Evolutionary conservation across 2,888 invertebrate genomes (phyloP).

Genomic region (Eumacrocentrus americanus): DNA sequence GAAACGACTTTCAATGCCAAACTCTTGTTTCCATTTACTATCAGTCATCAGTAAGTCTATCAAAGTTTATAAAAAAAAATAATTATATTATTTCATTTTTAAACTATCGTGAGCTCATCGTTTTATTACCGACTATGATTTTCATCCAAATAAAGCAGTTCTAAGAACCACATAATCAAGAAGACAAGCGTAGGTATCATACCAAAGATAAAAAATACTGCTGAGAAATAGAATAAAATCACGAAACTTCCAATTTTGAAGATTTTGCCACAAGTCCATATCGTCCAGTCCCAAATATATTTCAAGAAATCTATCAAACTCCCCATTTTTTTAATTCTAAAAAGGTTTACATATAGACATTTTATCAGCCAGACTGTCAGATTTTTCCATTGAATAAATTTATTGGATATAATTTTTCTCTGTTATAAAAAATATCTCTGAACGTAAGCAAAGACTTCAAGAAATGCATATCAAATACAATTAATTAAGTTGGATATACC

Average conservation of each 20-base stretch:
- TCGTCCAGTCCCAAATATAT: slow-evolving; percentile 35
- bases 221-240: slow-evolving; percentile 32
- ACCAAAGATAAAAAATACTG: slow-evolving; percentile 35
- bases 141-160: too few relatives aligned
- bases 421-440: slow-evolving; percentile 7
- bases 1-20: too few relatives aligned
- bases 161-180: slow-evolving; percentile 33
- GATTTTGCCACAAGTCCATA: slow-evolving; percentile 27
- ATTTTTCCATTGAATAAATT: slow-evolving; percentile 28
- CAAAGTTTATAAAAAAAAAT: not conserved
- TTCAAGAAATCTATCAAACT: slow-evolving; percentile 28
- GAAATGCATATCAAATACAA: too few relatives aligned
- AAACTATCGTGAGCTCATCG: too few relatives aligned
- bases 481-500: too few relatives aligned
- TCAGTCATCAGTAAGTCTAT: not conserved
- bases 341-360: slow-evolving; percentile 10
- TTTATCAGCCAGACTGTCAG: slow-evolving; percentile 17
- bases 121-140: too few relatives aligned
- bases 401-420: slow-evolving; percentile 9
- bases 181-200: slow-evolving; percentile 33
- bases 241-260: slow-evolving; percentile 35
- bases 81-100: not conserved
- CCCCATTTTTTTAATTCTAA: slow-evolving; percentile 22
- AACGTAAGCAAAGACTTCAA: too few relatives aligned
- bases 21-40: too few relatives aligned